These are phyloP conservation scores for Drosophila saltans DNA, from an alignment of 1,140 invertebrate species.

Conservation along the genomic window DNA sequence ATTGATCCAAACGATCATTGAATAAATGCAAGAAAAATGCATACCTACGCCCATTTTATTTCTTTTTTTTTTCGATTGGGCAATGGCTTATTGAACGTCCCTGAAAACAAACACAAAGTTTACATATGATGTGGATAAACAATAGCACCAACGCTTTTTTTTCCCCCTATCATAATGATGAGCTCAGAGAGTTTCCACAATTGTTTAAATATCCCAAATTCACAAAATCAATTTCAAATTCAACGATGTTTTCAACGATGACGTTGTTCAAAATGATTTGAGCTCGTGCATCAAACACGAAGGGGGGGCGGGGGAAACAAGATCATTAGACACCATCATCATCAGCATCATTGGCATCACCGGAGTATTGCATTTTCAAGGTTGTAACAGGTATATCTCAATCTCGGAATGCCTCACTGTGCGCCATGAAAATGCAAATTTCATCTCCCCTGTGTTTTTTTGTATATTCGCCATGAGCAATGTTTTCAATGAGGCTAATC, in stretches of 20 bases:
- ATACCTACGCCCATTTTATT: constrained; percentile 29
- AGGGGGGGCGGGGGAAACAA: constrained; percentile 5
- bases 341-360: constrained; percentile 27
- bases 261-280: constrained; percentile 6
- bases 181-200: constrained; percentile 38
- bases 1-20: constrained; percentile 15
- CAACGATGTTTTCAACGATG: constrained; percentile 30
- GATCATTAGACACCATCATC: constrained; percentile 65
- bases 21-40: constrained; percentile 14
- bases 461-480: constrained; percentile 23
- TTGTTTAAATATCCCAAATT: constrained; percentile 27
- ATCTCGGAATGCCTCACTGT: constrained; percentile 31
- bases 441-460: too few species aligned
- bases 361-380: constrained; percentile 62
- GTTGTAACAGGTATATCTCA: constrained; percentile 46
- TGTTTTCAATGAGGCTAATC: constrained; percentile 72
- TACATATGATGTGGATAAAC: constrained; percentile 22
- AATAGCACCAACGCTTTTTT: constrained; percentile 38
- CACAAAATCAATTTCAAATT: constrained; percentile 34
- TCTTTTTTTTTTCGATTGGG: constrained; percentile 4
- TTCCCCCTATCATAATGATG: constrained; percentile 12
- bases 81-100: constrained; percentile 28
- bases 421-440: constrained; percentile 64
- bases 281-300: constrained; percentile 8
- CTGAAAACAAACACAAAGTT: constrained; percentile 33